These are phyloP conservation scores for Brachionus rubens DNA, from an alignment of 1,140 invertebrate species.

Conservation along the genomic window DNA sequence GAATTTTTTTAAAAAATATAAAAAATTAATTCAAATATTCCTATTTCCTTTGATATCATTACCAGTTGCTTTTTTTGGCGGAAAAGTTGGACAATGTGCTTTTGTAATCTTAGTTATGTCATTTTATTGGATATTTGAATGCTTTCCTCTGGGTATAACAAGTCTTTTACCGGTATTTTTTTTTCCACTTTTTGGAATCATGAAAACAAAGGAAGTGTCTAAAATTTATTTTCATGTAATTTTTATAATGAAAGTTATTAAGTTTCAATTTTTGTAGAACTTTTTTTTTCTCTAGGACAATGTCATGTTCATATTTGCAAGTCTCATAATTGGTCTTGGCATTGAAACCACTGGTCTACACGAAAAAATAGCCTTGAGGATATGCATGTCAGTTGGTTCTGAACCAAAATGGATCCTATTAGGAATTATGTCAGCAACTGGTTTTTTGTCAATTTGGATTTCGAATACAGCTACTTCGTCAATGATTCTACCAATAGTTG, in stretches of 20 bases:
- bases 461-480: slow-evolving; percentile 77
- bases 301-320: slow-evolving; percentile 28
- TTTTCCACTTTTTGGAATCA: slow-evolving; percentile 58
- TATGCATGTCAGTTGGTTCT: slow-evolving; percentile 8
- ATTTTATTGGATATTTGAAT: slow-evolving; percentile 61
- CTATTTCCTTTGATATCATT: background rate
- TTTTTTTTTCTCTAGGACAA: slow-evolving; percentile 19
- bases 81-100: background rate
- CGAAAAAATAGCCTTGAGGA: slow-evolving; percentile 11
- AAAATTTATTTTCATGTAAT: slow-evolving; percentile 57
- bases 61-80: background rate
- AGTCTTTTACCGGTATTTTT: slow-evolving; percentile 61
- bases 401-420: slow-evolving; percentile 45
- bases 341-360: slow-evolving; percentile 10
- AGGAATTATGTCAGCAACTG: slow-evolving; percentile 72
- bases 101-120: slow-evolving; percentile 15
- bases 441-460: slow-evolving; percentile 80
- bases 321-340: background rate
- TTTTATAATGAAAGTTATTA: too few relatives aligned
- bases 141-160: slow-evolving; percentile 61
- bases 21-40: slow-evolving; percentile 16
- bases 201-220: slow-evolving; percentile 53
- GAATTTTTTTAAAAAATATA: background rate
- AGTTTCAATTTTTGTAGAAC: background rate
- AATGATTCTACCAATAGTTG: slow-evolving; percentile 77